These are phyloP conservation scores for Nasonia longicornis DNA, from an alignment of 1,140 invertebrate genomes.

Conservation along the genomic window DNA sequence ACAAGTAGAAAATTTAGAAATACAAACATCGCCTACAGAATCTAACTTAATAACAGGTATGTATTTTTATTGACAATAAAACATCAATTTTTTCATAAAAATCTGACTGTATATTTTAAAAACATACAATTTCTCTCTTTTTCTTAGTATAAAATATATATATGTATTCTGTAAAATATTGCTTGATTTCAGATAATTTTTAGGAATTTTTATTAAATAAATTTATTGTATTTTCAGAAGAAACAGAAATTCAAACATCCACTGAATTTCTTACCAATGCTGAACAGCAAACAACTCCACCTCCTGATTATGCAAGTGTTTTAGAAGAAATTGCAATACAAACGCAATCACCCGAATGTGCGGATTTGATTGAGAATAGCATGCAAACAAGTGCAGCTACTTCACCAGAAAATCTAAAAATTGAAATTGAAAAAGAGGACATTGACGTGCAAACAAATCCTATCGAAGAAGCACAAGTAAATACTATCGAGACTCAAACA, in stretches of 20 bases:
- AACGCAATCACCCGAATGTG: constrained; percentile 50
- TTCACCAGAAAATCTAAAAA: constrained; percentile 40
- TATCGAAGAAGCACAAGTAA: constrained; percentile 29
- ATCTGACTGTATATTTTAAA: neutral
- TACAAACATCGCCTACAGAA: constrained; percentile 53
- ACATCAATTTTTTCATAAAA: neutral
- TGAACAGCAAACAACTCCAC: constrained; percentile 54
- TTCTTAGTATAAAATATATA: too few relatives aligned
- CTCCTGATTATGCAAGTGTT: constrained; percentile 34
- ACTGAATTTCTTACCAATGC: constrained; percentile 47
- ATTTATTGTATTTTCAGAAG: constrained; percentile 25
- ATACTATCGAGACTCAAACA: constrained; percentile 53
- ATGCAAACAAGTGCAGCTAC: constrained; percentile 49
- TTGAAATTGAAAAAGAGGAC: constrained; percentile 42
- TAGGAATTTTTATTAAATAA: neutral
- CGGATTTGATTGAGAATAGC: constrained; percentile 47
- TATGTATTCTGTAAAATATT: too few relatives aligned
- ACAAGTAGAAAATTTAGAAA: constrained; percentile 49
- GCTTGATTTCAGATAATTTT: too few relatives aligned
- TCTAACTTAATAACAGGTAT: constrained; percentile 34
- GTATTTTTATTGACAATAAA: neutral
- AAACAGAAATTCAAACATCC: constrained; percentile 52
- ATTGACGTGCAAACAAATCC: constrained; percentile 46
- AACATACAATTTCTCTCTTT: neutral
- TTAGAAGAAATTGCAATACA: constrained; percentile 55